phyloP scores from a whole-genome alignment of 2,888 invertebrate species.

The Alitta virens region DNA sequence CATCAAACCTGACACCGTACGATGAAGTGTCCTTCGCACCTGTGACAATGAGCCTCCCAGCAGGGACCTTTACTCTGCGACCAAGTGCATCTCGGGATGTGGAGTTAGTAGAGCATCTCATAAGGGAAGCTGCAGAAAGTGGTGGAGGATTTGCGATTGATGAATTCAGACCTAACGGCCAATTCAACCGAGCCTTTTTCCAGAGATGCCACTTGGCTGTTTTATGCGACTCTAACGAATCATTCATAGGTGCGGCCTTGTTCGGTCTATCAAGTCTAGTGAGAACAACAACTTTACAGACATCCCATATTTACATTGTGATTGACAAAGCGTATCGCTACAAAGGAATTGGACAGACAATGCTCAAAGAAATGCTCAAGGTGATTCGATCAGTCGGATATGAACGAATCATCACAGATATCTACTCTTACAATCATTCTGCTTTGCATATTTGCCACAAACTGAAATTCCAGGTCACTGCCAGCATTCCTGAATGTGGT shows the following conservation, averaged over 20 bases:
- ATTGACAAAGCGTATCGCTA: not conserved
- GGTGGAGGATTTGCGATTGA: conserved; percentile 5
- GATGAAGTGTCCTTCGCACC: too few species aligned
- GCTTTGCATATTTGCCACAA: too few species aligned
- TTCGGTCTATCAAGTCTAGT: not conserved
- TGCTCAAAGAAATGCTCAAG: not conserved
- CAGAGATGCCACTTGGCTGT: conserved; percentile 1
- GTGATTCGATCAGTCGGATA: not conserved
- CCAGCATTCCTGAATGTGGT: too few species aligned
- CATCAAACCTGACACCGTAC: too few species aligned
- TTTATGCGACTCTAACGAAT: not conserved
- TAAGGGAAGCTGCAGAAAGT: not conserved
- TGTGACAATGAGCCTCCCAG: too few species aligned
- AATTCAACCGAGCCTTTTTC: conserved; percentile 5
- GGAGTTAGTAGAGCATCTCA: conserved; percentile 1
- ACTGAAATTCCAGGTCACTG: too few species aligned
- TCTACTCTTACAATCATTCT: too few species aligned
- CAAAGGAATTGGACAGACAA: not conserved
- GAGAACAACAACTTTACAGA: not conserved
- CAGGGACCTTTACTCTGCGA: too few species aligned
- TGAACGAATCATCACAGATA: not conserved
- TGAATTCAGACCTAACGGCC: conserved; percentile 1
- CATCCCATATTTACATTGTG: not conserved
- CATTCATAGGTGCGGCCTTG: not conserved
- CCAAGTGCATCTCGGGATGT: too few species aligned